A percentile compares a stretch with the other conserved stretches of the same genome.
Conservation (phyloP, 1,140 invertebrate species). For the Bombus sibiricus region DNA sequence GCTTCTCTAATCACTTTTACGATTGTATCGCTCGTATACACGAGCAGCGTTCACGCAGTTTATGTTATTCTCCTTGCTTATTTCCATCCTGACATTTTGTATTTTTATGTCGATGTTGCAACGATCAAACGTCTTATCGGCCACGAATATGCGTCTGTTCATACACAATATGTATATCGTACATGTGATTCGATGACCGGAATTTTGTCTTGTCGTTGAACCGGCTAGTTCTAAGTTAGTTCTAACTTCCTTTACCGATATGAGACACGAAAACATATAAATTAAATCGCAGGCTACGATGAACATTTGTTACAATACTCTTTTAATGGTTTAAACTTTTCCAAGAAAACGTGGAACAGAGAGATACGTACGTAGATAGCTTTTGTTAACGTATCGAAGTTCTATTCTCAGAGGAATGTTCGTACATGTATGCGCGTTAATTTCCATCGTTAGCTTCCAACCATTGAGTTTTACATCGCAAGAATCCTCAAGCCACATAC, state of each 20-base stretch:
- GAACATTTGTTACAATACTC: background rate
- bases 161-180: too few species aligned
- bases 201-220: background rate
- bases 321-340: too few species aligned
- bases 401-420: background rate
- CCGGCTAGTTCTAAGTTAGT: background rate
- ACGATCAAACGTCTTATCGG: background rate
- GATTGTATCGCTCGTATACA: constrained; percentile 39
- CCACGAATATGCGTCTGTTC: background rate
- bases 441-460: constrained; percentile 17
- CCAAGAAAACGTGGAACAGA: background rate
- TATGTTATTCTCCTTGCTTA: background rate
- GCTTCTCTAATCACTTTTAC: constrained; percentile 35
- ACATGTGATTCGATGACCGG: background rate
- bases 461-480: constrained; percentile 36
- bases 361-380: too few species aligned
- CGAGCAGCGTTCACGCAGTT: background rate
- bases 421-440: background rate
- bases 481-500: constrained; percentile 2
- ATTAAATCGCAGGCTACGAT: background rate
- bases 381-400: too few species aligned
- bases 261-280: too few species aligned
- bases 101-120: background rate
- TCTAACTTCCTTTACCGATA: too few species aligned
- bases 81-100: background rate